A percentile compares a stretch with the other conserved stretches of the same genome.
Evolutionary conservation across 1,140 invertebrate species (phyloP).

Genomic region (Tetraneura akinire): DNA sequence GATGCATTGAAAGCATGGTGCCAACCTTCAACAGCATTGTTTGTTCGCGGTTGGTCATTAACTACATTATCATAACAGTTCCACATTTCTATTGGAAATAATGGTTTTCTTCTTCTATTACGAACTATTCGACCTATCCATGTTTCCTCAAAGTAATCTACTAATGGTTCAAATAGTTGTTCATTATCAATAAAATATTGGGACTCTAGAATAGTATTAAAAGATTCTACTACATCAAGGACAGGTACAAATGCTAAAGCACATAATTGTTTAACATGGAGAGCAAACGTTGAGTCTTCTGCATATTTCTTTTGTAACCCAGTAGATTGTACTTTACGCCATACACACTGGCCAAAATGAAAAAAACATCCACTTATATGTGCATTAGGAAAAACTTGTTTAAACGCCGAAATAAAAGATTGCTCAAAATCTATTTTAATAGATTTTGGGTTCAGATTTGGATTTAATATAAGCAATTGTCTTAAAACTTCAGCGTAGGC

Average conservation of each 20-base stretch:
- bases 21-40: neutral
- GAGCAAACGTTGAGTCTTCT: neutral
- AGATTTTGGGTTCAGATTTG: neutral
- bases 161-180: neutral
- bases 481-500: neutral
- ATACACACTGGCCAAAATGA: neutral
- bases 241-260: neutral
- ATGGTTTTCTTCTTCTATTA: neutral
- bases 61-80: neutral
- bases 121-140: neutral
- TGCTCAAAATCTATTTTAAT: slow-evolving; percentile 18
- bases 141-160: neutral
- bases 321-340: neutral
- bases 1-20: neutral
- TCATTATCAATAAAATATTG: slow-evolving; percentile 19
- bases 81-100: neutral
- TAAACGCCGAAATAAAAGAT: neutral
- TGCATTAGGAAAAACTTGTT: slow-evolving; percentile 3
- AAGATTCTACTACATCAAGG: neutral
- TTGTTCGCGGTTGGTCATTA: neutral
- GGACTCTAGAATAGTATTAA: neutral
- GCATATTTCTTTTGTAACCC: neutral
- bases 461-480: neutral
- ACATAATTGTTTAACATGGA: slow-evolving; percentile 21
- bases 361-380: slow-evolving; percentile 17